Conservation (phyloP, 2,888 invertebrate genomes). For the Tigriopus californicus region DNA sequence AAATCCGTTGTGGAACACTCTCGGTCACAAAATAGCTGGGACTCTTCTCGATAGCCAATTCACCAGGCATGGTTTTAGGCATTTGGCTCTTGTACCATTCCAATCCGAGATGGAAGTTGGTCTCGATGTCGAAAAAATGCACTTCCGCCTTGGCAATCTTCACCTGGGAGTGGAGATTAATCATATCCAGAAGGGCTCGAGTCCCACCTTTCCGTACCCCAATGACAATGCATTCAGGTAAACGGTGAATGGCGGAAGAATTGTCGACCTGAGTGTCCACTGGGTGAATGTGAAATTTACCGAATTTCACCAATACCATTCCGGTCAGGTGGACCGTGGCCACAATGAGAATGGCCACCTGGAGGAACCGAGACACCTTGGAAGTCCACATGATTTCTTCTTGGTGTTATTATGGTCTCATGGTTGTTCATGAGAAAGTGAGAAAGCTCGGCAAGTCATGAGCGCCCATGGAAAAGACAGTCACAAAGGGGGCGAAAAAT, state of each 20-base stretch:
- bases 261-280: too few species aligned
- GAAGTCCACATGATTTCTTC: too few species aligned
- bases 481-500: too few species aligned
- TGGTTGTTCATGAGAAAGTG: too few species aligned
- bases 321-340: too few species aligned
- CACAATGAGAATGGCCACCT: too few species aligned
- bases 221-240: slow-evolving; percentile 75
- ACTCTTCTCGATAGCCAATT: slow-evolving; percentile 81
- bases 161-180: slow-evolving; percentile 71
- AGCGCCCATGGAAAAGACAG: too few species aligned
- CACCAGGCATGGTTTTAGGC: slow-evolving; percentile 60
- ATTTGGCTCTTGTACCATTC: slow-evolving; percentile 69
- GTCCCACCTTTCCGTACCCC: slow-evolving; percentile 92
- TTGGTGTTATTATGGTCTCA: too few species aligned
- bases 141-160: slow-evolving; percentile 79
- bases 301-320: too few species aligned
- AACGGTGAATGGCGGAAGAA: slow-evolving; percentile 20
- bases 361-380: too few species aligned
- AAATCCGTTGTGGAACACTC: slow-evolving; percentile 49
- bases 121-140: slow-evolving; percentile 66
- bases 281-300: too few species aligned
- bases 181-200: slow-evolving; percentile 72
- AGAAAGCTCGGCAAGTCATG: too few species aligned
- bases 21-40: slow-evolving; percentile 78
- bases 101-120: slow-evolving; percentile 47